A percentile compares a stretch with the other conserved stretches of the same genome.
Evolutionary conservation across 2,797 vertebrate genomes (phyloP).

Genomic region (Holocentrus rufus): DNA sequence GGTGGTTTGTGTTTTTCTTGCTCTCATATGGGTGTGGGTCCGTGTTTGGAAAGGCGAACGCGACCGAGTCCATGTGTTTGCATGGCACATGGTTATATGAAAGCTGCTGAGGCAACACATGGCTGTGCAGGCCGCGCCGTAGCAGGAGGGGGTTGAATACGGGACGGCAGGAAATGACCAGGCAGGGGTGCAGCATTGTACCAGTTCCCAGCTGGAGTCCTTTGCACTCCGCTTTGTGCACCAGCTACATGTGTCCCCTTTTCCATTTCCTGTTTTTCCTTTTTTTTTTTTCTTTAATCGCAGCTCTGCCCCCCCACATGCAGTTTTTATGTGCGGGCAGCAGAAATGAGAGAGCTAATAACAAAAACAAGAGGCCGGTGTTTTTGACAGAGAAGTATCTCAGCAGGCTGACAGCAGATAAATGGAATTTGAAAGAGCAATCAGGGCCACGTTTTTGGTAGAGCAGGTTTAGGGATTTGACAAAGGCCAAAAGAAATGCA

Average conservation of each 20-base stretch:
- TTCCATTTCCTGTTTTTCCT: constrained; percentile 70
- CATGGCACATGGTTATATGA: constrained; percentile 11
- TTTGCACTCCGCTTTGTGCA: constrained; percentile 40
- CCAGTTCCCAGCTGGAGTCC: constrained; percentile 59
- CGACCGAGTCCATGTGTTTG: constrained; percentile 1
- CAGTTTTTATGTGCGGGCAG: constrained; percentile 4
- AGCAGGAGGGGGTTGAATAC: constrained; percentile 34
- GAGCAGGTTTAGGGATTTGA: not conserved
- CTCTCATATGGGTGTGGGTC: not conserved
- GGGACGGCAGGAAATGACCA: constrained; percentile 65
- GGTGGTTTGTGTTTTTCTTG: not conserved
- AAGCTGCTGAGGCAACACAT: constrained; percentile 49
- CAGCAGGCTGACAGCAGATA: not conserved
- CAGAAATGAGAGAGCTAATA: constrained; percentile 3
- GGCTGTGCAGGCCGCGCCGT: not conserved
- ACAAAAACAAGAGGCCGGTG: not conserved
- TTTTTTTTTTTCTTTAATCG: not conserved
- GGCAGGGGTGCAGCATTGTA: constrained; percentile 51
- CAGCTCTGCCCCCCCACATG: constrained; percentile 5
- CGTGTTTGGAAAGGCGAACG: constrained; percentile 20
- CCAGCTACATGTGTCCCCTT: constrained; percentile 39
- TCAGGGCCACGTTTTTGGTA: not conserved
- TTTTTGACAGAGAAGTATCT: not conserved
- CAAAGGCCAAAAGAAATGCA: too few relatives aligned
- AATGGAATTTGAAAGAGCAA: not conserved